Conservation (phyloP, 2,888 invertebrate species). For the Brenthis hecate region DNA sequence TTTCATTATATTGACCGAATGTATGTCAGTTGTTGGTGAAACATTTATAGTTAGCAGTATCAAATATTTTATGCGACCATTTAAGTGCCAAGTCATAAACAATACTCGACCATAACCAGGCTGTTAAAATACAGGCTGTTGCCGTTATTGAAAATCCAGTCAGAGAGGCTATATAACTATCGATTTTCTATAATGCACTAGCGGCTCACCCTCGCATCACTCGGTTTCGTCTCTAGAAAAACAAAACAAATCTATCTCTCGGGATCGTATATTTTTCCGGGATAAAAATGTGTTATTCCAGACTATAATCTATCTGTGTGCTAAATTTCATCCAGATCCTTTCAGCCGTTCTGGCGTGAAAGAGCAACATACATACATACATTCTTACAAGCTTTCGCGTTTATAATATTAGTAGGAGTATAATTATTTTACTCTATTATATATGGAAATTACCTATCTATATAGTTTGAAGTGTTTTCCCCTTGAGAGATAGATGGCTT, state of each 20-base stretch:
- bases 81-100: constrained; percentile 42
- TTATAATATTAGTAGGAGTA: no score
- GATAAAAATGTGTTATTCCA: no score
- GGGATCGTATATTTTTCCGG: no score
- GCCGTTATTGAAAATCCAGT: constrained; percentile 43
- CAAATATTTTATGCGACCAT: constrained; percentile 41
- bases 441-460: background rate
- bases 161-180: constrained; percentile 39
- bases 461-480: no score
- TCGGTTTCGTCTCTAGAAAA: no score
- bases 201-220: background rate
- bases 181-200: constrained; percentile 31
- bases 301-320: no score
- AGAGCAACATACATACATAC: no score
- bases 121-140: constrained; percentile 40
- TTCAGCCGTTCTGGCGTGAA: no score
- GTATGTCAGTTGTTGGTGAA: constrained; percentile 28
- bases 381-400: no score
- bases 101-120: constrained; percentile 38
- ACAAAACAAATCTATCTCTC: no score
- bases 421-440: constrained; percentile 6
- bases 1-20: constrained; percentile 26
- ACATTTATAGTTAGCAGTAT: constrained; percentile 39
- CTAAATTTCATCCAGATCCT: no score
- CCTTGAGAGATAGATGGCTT: no score